Evolutionary conservation across 2,797 vertebrate species (phyloP), one percentile per base, ranked within the genome.

Genomic region (Emys orbicularis): DNA sequence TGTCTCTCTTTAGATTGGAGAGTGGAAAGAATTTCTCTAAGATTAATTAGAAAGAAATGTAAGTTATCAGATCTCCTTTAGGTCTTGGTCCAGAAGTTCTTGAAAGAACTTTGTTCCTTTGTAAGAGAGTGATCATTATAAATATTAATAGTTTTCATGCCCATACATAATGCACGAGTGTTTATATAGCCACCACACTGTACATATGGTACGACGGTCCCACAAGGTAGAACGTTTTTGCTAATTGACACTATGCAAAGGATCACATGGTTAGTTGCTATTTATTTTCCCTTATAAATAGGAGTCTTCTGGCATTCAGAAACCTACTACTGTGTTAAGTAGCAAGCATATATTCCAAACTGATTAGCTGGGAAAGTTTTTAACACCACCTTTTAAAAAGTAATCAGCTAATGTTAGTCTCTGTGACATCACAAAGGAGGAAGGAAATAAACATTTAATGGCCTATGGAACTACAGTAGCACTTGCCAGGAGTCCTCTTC

Each of bases 191-290:
- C 65, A 72, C 85, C 16, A 77, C 29, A 86, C 81, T 6, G 76
- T 1, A 0, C 52, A 47, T 84, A 86, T 61, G 18, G 19, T 37
- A 84, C 0, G 6, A 25, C 84, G 1, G 25, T 25, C 61, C 3
- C 9, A 81, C 80, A 92, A 86, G 13, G 19, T 72, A 72, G 19
- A 94, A 83, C 91, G 84, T 16, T 76, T 29, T 49, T 76, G 44
- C 18, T 41, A 72, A 72, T 13, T 47, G 21, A 8, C 50, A 88
- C 3, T 15, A 72, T 11, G 11, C 37, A 86, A 81, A 54, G 49
- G 0, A 16, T 27, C n/a, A 59, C 2, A 49, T 19, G 83, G 44
- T 34, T 79, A 19, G 57, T 92, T 77, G 18, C 18, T 94, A 68
- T 65, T 65, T 37, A 68, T 74, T 52, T 41, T 37, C 52, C 13